Percentiles rank a stretch among this genome's conserved stretches.
phyloP scores from a whole-genome alignment of 2,113 vertebrate genomes.

The Tetrao urogallus region DNA sequence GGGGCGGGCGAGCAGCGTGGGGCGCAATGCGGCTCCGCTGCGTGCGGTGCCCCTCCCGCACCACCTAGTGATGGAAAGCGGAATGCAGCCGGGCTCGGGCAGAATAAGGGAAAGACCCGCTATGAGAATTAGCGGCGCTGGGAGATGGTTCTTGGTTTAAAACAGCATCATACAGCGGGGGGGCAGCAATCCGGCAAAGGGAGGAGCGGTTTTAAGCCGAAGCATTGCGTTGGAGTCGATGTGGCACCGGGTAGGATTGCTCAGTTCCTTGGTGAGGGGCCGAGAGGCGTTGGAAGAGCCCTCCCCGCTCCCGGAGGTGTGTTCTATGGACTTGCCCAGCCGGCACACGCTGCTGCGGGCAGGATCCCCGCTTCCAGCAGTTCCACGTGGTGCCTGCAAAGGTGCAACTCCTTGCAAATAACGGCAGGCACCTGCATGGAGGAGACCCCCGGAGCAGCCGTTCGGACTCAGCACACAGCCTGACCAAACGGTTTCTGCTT shows the following conservation, averaged over 20 bases:
- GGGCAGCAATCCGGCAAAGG: background rate
- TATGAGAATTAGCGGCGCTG: rapidly evolving
- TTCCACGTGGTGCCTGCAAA: background rate
- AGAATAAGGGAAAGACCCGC: rapidly evolving
- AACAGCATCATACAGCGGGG: background rate
- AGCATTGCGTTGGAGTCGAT: rapidly evolving
- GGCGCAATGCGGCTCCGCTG: too few relatives aligned
- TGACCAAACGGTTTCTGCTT: background rate
- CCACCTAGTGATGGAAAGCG: constrained; percentile 36
- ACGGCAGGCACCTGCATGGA: background rate
- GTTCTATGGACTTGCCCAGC: background rate
- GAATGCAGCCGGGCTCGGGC: background rate
- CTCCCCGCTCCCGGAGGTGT: rapidly evolving
- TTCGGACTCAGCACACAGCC: background rate
- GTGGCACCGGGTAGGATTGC: background rate
- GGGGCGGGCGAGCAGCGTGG: background rate
- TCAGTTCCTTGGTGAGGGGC: rapidly evolving
- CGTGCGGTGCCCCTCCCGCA: background rate
- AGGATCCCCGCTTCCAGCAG: background rate
- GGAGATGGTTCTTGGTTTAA: background rate
- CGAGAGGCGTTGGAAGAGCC: background rate
- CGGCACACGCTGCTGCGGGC: rapidly evolving
- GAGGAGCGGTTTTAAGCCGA: background rate
- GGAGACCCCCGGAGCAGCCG: rapidly evolving
- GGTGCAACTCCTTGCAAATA: background rate